Percentiles rank a stretch among this genome's conserved stretches.
These are phyloP conservation scores for Virgularia gustaviana DNA, from an alignment of 92 coral and sea anemone species.

Conservation along the genomic window DNA sequence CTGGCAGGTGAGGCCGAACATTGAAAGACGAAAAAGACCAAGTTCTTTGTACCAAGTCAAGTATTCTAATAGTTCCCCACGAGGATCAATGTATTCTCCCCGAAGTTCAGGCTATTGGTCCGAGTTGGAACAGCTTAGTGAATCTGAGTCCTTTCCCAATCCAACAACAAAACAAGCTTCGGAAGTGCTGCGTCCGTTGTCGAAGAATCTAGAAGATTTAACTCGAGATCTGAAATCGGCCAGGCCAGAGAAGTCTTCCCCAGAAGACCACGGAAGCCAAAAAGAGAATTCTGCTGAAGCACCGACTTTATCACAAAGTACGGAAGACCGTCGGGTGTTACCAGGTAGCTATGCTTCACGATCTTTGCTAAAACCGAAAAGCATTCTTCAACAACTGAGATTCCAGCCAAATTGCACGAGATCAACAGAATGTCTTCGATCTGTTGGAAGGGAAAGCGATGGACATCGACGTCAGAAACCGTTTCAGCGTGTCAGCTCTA, in stretches of 20 bases:
- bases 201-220: no score
- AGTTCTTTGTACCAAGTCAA: conserved; percentile 33
- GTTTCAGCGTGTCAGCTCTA: conserved; percentile 13
- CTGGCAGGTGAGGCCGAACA: conserved; percentile 33
- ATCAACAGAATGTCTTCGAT: conserved; percentile 32
- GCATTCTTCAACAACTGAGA: conserved; percentile 19
- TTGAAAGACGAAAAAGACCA: conserved; percentile 26
- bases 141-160: conserved; percentile 21
- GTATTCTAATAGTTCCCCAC: conserved; percentile 23
- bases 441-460: neutral
- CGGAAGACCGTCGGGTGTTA: no score
- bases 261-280: no score
- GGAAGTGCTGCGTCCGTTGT: conserved; percentile 6
- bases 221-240: no score
- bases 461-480: conserved; percentile 4
- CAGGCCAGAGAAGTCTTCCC: no score
- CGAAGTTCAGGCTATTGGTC: conserved; percentile 42
- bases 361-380: no score
- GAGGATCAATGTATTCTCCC: conserved; percentile 23
- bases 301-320: no score
- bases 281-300: neutral
- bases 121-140: conserved; percentile 35
- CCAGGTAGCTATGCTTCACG: no score
- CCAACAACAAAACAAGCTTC: conserved; percentile 7
- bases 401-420: conserved; percentile 1